Evolutionary conservation across 92 coral and sea anemone species (phyloP).

Genomic region (Epizoanthus ramosus): DNA sequence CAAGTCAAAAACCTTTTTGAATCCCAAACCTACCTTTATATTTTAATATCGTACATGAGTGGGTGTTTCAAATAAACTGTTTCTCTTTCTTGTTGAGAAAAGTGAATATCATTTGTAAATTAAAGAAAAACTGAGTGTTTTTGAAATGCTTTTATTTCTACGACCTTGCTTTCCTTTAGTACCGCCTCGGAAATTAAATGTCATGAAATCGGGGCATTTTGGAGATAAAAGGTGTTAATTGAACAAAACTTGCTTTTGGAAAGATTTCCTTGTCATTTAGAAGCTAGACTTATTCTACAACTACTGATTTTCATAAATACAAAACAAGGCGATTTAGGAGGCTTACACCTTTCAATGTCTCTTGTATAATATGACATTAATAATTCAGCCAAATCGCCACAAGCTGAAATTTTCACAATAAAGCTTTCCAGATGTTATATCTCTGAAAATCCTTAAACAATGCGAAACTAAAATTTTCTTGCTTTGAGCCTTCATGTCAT

Average conservation of each 20-base stretch:
- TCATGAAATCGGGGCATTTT: slow-evolving; percentile 12
- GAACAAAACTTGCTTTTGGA: slow-evolving; percentile 32
- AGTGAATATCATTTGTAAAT: background rate
- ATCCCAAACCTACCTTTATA: background rate
- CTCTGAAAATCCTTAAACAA: background rate
- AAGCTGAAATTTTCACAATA: slow-evolving; percentile 22
- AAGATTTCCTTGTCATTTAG: background rate
- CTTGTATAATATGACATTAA: slow-evolving; percentile 3
- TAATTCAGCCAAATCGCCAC: slow-evolving; percentile 15
- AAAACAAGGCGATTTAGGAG: slow-evolving; percentile 1
- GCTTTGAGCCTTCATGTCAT: background rate
- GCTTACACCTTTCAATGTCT: background rate
- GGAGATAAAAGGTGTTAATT: slow-evolving; percentile 46
- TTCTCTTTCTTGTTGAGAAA: background rate
- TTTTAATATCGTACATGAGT: background rate
- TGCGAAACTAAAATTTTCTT: background rate
- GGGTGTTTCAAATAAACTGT: background rate
- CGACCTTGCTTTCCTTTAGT: slow-evolving; percentile 4
- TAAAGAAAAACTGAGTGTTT: background rate
- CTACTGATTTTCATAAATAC: slow-evolving; percentile 12
- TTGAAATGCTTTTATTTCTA: background rate
- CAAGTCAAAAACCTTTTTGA: slow-evolving; percentile 38
- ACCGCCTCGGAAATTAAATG: slow-evolving; percentile 47
- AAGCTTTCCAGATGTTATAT: slow-evolving; percentile 26
- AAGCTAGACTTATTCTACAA: slow-evolving; percentile 6